A percentile compares a stretch with the other conserved stretches of the same genome.
phyloP scores from a whole-genome alignment of 2,113 vertebrate genomes.

The Pygoscelis adeliae region DNA sequence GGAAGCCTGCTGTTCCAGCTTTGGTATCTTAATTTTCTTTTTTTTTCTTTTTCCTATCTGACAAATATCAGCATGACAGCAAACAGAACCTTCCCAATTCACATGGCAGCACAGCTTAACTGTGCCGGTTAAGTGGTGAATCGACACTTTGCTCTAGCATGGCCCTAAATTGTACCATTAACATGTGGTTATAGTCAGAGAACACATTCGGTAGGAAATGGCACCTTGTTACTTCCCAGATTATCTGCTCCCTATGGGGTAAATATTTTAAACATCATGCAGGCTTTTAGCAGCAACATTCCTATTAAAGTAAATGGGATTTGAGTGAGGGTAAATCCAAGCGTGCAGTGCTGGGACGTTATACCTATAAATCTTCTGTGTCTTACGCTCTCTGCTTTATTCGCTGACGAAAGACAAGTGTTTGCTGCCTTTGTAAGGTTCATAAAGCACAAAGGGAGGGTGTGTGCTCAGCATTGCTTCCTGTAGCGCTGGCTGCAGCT shows the following conservation, averaged over 20 bases:
- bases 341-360: neutral
- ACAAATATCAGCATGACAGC: neutral
- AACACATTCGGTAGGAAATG: conserved; percentile 28
- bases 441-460: conserved; percentile 43
- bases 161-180: neutral
- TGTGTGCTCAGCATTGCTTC: neutral
- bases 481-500: neutral
- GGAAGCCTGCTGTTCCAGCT: neutral
- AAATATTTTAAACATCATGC: conserved; percentile 39
- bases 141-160: neutral
- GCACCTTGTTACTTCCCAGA: conserved; percentile 56
- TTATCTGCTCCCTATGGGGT: conserved; percentile 45
- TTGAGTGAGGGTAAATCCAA: conserved; percentile 13
- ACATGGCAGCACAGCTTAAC: neutral
- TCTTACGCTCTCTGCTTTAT: neutral
- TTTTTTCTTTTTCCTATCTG: neutral
- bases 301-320: conserved; percentile 47
- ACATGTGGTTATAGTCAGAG: conserved; percentile 47
- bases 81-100: neutral
- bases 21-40: neutral
- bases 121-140: neutral
- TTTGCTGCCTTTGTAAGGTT: conserved; percentile 29
- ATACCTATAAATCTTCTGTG: conserved; percentile 32
- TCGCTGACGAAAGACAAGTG: conserved; percentile 16
- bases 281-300: conserved; percentile 22